phyloP scores from a whole-genome alignment of 2,888 invertebrate genomes.

The Euspilapteryx auroguttella region DNA sequence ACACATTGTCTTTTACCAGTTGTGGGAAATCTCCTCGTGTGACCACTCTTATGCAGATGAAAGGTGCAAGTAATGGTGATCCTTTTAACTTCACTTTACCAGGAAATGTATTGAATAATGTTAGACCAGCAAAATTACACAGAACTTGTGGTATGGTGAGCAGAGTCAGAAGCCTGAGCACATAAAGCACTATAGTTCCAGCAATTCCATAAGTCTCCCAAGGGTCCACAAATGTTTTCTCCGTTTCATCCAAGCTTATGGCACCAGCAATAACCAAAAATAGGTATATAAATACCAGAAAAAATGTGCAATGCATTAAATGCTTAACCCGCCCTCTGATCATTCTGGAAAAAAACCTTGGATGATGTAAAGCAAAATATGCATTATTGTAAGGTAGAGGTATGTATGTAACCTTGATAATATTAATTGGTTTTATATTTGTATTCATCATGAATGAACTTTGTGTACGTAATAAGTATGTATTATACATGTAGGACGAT shows the following conservation, averaged over 20 bases:
- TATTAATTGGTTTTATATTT: too few relatives aligned
- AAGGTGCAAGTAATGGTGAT: conserved; percentile 89
- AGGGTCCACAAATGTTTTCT: conserved; percentile 69
- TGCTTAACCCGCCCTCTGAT: conserved; percentile 75
- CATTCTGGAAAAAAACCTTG: conserved; percentile 38
- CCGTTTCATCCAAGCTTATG: conserved; percentile 59
- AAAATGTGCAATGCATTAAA: conserved; percentile 75
- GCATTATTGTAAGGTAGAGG: too few relatives aligned
- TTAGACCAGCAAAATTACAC: conserved; percentile 84
- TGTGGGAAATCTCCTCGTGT: conserved; percentile 94
- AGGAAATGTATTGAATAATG: conserved; percentile 92
- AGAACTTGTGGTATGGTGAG: conserved; percentile 87
- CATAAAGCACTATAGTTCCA: conserved; percentile 73
- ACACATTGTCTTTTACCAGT: conserved; percentile 84
- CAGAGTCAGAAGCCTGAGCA: conserved; percentile 77
- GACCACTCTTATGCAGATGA: conserved; percentile 91
- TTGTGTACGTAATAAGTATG: too few relatives aligned
- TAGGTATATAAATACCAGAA: conserved; percentile 71
- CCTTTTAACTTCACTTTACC: conserved; percentile 88
- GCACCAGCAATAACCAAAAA: conserved; percentile 73
- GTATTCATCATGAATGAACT: too few relatives aligned
- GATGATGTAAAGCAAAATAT: too few relatives aligned
- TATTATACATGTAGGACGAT: too few relatives aligned
- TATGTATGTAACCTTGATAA: too few relatives aligned
- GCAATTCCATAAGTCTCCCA: conserved; percentile 80